A percentile compares a stretch with the other conserved stretches of the same genome.
Conservation (phyloP, 2,797 vertebrate species). For the Odontamblyopus rebecca region DNA sequence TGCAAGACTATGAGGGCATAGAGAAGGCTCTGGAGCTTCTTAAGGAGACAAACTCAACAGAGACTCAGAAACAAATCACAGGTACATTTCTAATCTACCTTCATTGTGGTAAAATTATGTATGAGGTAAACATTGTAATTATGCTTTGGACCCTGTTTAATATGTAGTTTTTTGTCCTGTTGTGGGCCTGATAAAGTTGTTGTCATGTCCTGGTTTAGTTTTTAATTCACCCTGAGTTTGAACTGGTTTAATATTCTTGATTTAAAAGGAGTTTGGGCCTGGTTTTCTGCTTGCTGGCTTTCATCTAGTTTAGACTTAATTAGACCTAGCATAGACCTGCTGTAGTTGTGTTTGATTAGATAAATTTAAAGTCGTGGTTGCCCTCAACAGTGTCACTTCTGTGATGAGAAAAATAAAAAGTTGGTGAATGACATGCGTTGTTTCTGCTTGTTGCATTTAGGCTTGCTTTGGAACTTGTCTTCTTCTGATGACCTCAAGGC, state of each 20-base stretch:
- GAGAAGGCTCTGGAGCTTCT: conserved; percentile 82
- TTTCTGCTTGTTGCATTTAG: conserved; percentile 55
- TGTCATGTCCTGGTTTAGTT: not conserved
- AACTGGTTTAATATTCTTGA: not conserved
- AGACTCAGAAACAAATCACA: conserved; percentile 90
- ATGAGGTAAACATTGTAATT: not conserved
- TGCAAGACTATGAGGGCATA: conserved; percentile 82
- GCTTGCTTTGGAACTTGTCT: conserved; percentile 96
- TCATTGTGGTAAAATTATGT: not conserved
- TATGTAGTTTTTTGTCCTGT: no score
- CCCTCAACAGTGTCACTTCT: not conserved
- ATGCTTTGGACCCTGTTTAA: not conserved
- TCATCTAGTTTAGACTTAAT: not conserved
- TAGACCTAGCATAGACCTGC: not conserved
- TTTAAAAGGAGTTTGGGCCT: not conserved
- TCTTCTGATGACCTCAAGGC: conserved; percentile 84
- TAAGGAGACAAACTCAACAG: conserved; percentile 75
- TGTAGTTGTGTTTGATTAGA: not conserved
- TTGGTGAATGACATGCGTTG: not conserved
- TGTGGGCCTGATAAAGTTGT: not conserved
- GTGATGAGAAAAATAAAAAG: not conserved
- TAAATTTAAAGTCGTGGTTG: not conserved
- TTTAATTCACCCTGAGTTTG: not conserved
- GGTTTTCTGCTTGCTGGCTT: not conserved
- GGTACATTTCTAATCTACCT: conserved; percentile 65